Base-by-base conservation (phyloP, 92 coral and sea anemone species). In the Pocillopora meandrina region DNA sequence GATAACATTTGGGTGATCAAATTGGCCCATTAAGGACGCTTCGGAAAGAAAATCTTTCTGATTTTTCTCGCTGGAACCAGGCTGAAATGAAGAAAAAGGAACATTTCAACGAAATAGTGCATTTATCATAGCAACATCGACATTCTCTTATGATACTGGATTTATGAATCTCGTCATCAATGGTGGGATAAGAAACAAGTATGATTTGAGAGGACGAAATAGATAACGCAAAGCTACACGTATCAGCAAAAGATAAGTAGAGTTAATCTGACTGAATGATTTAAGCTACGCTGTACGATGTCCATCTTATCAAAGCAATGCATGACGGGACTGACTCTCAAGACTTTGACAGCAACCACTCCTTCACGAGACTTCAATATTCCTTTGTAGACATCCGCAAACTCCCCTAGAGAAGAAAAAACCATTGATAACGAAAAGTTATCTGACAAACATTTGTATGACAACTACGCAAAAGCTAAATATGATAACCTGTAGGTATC, bases 301-400 rank as follows among this genome's bases (percentile, higher is more conserved):
- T 59, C 4, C 8, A 59, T 12, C 62, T 59, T 16, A 59, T 59
- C 62, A 10, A 59, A 16, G 62, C 9, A 64, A 64, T 17, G 20
- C n/a, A 69, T 69, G 33, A 8, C n/a, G 42, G 36, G 18, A 87
- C 73, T 60, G 11, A 95, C 98, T 91, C 94, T 95, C 5, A 95
- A 84, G 31, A 92, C 92, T 71, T 95, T 95, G 65, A 93, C 90
- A 19, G 98, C 98, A 13, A 95, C 97, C 64, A 88, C 68, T 0
- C 85, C 79, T 6, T 90, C 89, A 1, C 74, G 64, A 36, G 94
- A 84, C 73, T 75, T 91, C 59, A 95, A 82, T 16, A 49, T 68
- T 20, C 97, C 98, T 59, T 94, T 93, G 42, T 91, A 95, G 5
- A 95, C 98, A 83, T 95, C 95, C 10, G 97, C 97, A 93, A 95